Evolutionary conservation across 2,113 vertebrate genomes (phyloP).

Genomic region (Thomomys bottae): DNA sequence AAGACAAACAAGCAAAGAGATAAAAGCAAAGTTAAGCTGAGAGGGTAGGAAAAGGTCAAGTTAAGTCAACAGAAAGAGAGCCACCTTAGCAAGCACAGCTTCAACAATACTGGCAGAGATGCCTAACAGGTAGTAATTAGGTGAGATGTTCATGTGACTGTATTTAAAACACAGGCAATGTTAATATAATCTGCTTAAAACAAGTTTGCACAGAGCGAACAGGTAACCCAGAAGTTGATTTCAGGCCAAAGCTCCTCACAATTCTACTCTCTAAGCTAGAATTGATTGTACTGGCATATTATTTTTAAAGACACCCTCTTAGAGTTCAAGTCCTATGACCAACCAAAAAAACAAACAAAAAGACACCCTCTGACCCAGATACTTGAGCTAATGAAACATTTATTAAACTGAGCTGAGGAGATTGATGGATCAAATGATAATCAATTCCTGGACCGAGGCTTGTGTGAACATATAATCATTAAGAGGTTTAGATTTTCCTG

Average conservation of each 20-base stretch:
- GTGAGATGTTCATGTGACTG: not conserved
- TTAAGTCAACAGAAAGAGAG: not conserved
- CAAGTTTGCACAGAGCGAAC: not conserved
- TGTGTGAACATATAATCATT: not conserved
- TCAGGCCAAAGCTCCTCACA: not conserved
- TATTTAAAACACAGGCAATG: not conserved
- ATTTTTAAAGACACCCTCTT: not conserved
- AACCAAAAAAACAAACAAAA: too few relatives aligned
- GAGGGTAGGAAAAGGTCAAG: not conserved
- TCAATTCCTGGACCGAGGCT: not conserved
- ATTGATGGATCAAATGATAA: not conserved
- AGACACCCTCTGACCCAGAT: not conserved
- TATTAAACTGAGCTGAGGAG: not conserved
- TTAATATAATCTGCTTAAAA: not conserved
- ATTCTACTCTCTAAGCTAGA: not conserved
- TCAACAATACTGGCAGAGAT: not conserved
- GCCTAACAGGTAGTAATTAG: not conserved
- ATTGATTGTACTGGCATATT: not conserved
- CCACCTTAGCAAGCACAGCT: not conserved
- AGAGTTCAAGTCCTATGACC: too few relatives aligned
- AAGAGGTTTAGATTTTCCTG: not conserved
- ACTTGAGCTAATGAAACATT: not conserved
- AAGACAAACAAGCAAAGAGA: slow-evolving; percentile 19
- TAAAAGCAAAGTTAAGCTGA: not conserved
- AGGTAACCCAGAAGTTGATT: not conserved